Evolutionary conservation across 1,140 invertebrate species (phyloP), one percentile per base, ranked within the genome.

Genomic region (Asobara japonica): DNA sequence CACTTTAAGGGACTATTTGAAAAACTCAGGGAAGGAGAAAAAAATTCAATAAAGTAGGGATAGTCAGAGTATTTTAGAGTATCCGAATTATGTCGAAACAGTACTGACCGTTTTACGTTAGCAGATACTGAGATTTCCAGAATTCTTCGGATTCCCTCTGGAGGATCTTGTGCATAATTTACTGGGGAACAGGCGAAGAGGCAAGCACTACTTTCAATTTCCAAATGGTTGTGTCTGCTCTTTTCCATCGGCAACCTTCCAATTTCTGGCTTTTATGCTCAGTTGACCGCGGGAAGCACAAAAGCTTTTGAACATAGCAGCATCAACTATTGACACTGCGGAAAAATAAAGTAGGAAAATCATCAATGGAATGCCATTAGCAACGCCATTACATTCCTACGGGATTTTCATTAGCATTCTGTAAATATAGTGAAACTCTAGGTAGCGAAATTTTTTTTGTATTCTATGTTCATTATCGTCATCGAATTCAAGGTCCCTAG

Each of bases 11-110:
- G 51, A 27, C 1, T 56, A 20, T 56, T 22, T 18, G 18, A 27
- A 3, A 56, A 27, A 13, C 13, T 25, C 2, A 56, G 51, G 51
- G 18, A 51, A 20, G 20, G 11, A 27, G 31, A 36, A 36, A 27
- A 13, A 56, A 56, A 56, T 56, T 18, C 51, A 56, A 56, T 56
- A 56, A 56, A 56, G 22, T 56, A 56, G 51, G n/a, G n/a, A 56
- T 2, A 25, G 51, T 3, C 18, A 25, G 51, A 33, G 31, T 33
- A 33, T 33, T 33, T 4, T 11, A 33, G 11, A 33, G 18, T 60
- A 60, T 60, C 7, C 7, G 11, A 10, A 25, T 16, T 20, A 60
- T 22, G 31, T 36, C 16, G 64, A 10, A 65, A 65, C 36, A 65
- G 18, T 36, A 38, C 33, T 65, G 61, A 29, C 61, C 7, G 16